Evolutionary conservation across 1,140 invertebrate genomes (phyloP).

Genomic region (Macrotrachela quadricornifera): DNA sequence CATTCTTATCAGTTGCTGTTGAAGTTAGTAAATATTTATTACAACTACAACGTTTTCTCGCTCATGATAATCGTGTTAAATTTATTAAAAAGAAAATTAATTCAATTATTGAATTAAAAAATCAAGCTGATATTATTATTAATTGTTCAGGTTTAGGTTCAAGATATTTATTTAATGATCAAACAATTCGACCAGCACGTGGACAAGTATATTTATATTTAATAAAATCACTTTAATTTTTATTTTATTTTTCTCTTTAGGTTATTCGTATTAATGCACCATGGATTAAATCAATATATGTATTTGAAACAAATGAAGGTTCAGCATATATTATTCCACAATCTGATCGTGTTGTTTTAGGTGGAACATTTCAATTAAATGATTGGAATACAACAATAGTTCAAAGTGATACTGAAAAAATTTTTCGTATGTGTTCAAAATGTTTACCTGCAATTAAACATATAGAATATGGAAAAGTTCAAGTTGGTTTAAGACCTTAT

Average conservation of each 20-base stretch:
- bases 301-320: not conserved
- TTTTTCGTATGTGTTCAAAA: not conserved
- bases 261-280: not conserved
- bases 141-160: conserved; percentile 50
- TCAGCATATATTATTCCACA: conserved; percentile 6
- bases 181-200: conserved; percentile 38
- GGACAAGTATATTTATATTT: conserved; percentile 39
- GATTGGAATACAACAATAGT: conserved; percentile 43
- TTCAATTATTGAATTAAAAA: not conserved
- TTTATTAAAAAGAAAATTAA: no score
- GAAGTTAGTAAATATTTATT: no score
- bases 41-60: no score
- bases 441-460: conserved; percentile 20
- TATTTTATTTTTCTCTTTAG: not conserved
- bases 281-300: not conserved
- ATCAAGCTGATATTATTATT: conserved; percentile 38
- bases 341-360: conserved; percentile 41
- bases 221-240: conserved; percentile 47
- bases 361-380: conserved; percentile 46
- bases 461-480: conserved; percentile 35
- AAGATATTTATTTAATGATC: conserved; percentile 36
- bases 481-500: conserved; percentile 51
- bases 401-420: conserved; percentile 28
- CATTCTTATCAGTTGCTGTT: no score
- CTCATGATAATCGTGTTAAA: no score